phyloP scores from a whole-genome alignment of 2,888 invertebrate species.

The Drosophila emarginata region DNA sequence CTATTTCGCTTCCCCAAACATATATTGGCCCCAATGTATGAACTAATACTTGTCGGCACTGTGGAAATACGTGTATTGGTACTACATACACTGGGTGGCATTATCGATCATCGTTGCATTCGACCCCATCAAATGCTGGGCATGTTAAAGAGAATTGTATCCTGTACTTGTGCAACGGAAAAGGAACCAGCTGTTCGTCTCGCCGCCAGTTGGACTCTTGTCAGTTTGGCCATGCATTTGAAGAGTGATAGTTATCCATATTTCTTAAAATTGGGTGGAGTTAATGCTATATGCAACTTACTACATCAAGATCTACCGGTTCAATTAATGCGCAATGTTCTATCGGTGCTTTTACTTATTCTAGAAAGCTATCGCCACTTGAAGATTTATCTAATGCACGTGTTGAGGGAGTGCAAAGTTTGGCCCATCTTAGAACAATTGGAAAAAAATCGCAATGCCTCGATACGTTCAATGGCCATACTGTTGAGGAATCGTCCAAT shows the following conservation, averaged over 20 bases:
- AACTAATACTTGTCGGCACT: constrained; percentile 26
- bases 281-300: constrained; percentile 1
- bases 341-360: background rate
- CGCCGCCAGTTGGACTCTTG: constrained; percentile 46
- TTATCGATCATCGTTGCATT: constrained; percentile 49
- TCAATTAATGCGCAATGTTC: constrained; percentile 1
- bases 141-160: constrained; percentile 35
- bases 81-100: constrained; percentile 39
- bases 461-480: background rate
- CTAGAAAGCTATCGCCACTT: constrained; percentile 4
- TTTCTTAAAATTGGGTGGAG: constrained; percentile 3
- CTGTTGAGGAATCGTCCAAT: background rate
- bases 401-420: background rate
- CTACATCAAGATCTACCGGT: background rate
- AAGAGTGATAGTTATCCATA: background rate
- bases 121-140: constrained; percentile 26
- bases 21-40: constrained; percentile 42
- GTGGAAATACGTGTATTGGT: constrained; percentile 39
- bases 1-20: constrained; percentile 35
- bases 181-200: constrained; percentile 21
- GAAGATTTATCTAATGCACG: background rate
- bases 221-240: constrained; percentile 41
- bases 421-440: background rate
- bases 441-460: background rate
- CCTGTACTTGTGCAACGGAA: constrained; percentile 41